Evolutionary conservation across 2,888 invertebrate species (phyloP).

Genomic region (Melolontha melolontha): DNA sequence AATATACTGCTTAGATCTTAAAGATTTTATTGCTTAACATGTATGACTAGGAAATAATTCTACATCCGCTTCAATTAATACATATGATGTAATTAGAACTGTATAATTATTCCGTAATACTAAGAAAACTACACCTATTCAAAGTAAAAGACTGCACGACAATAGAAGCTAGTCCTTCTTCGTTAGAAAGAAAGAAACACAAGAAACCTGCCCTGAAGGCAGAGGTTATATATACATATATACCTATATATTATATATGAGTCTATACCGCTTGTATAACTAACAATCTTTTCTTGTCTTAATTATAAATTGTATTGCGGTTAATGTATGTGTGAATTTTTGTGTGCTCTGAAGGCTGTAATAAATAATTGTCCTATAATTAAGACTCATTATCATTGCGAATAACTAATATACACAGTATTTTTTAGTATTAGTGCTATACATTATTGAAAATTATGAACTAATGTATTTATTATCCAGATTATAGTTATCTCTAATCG

Average conservation of each 20-base stretch:
- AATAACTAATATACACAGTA: slow-evolving; percentile 3
- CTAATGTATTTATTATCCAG: too few species aligned
- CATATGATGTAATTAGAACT: not conserved
- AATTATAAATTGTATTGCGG: slow-evolving; percentile 16
- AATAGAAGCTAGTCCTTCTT: too few species aligned
- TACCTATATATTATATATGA: too few species aligned
- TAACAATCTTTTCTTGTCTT: slow-evolving; percentile 8
- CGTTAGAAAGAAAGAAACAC: too few species aligned
- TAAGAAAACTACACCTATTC: too few species aligned
- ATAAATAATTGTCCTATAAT: slow-evolving; percentile 9
- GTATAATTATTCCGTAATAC: too few species aligned
- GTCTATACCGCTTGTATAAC: not conserved
- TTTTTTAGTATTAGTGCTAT: slow-evolving; percentile 4
- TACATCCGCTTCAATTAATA: not conserved
- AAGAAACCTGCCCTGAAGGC: not conserved
- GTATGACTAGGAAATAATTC: too few species aligned
- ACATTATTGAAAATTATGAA: not conserved
- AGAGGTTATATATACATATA: slow-evolving; percentile 3
- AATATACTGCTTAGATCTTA: too few species aligned
- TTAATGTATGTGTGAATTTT: slow-evolving; percentile 29
- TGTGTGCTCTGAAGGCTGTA: slow-evolving; percentile 2
- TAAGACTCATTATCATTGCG: slow-evolving; percentile 13
- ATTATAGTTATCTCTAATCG: too few species aligned
- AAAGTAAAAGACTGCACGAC: too few species aligned
- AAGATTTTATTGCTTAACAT: too few species aligned